A percentile compares a stretch with the other conserved stretches of the same genome.
Evolutionary conservation across 1,140 invertebrate genomes (phyloP).

Genomic region (Acromyrmex heyeri): DNA sequence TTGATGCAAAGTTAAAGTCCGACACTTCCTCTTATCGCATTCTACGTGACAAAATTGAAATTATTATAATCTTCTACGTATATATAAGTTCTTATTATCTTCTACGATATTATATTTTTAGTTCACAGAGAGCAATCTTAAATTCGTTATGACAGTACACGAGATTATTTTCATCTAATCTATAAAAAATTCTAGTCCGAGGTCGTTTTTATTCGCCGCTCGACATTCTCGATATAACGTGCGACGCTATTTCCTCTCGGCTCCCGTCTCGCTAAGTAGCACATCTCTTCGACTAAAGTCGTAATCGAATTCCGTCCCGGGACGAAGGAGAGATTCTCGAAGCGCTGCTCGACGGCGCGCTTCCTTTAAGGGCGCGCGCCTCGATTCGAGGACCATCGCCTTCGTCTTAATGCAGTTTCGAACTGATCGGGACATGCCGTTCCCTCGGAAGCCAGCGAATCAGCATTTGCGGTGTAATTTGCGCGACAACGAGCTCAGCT

Average conservation of each 20-base stretch:
- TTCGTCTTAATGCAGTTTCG: conserved; percentile 69
- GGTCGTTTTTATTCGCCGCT: neutral
- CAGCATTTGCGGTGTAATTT: conserved; percentile 53
- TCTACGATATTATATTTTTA: neutral
- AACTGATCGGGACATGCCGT: conserved; percentile 58
- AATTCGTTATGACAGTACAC: neutral
- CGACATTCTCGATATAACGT: conserved; percentile 13
- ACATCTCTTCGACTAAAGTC: conserved; percentile 62
- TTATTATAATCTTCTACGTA: neutral
- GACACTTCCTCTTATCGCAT: neutral
- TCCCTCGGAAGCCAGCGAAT: conserved; percentile 55
- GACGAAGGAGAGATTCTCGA: conserved; percentile 32
- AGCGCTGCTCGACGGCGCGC: conserved; percentile 11
- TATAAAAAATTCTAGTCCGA: conserved; percentile 16
- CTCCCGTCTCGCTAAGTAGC: conserved; percentile 57
- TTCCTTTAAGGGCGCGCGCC: conserved; percentile 41
- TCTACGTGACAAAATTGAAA: neutral
- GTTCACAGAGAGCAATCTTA: neutral
- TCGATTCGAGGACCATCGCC: conserved; percentile 42
- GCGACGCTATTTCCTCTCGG: conserved; percentile 37
- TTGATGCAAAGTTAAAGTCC: neutral
- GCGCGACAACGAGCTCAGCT: conserved; percentile 30
- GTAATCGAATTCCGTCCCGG: conserved; percentile 69
- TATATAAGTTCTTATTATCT: conserved; percentile 2
- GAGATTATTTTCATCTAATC: conserved; percentile 2